Evolutionary conservation across 2,888 invertebrate species (phyloP), one percentile per base, ranked within the genome.

Genomic region (Nowickia ferox): DNA sequence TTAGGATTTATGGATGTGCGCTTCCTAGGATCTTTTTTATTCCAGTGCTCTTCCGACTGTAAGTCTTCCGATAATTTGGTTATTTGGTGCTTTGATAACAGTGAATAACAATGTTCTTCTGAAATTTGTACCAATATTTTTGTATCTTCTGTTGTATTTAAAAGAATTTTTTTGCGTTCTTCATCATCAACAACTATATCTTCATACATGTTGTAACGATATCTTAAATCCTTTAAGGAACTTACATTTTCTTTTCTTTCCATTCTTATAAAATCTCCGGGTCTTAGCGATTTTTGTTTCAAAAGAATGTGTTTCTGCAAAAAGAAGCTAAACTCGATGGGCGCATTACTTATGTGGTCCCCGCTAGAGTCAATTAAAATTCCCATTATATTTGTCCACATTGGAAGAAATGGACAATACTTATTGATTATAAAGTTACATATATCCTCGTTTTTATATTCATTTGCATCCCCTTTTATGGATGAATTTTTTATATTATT

Each of bases 341-440:
- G 38, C 1, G 46, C 77, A 48, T 77, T 59, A 17, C 46, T 48
- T 3, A 68, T 1, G 57, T 68, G 57, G 11, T 57, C 30, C 38
- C 57, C 66, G 1, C 46, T 59, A 22, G 57, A 13, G 30, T 66
- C 76, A 9, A 76, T 22, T 17, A 53, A 38, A 22, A 53, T 53
- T 42, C 65, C 63, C 38, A 75, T 40, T 13, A 75, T 63, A 63
- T 76, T 76, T 15, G 75, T 65, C 66, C 66, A 76, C 59, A 76
- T 61, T 8, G 55, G 44, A 9, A 76, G n/a, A 57, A 76, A 44
- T 13, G 76, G 9, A 13, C 76, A 75, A 75, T 74, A 74, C 61
- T 74, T 74, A 11, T 72, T 72, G 1, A 72, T n/a, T n/a, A 71
- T 44, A 15, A 46, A 57, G 11, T 57, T 44, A 9, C 57, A 57